Evolutionary conservation across 2,888 invertebrate genomes (phyloP), one percentile per base, ranked within the genome.

Genomic region (Cryptophagus acutangulus): DNA sequence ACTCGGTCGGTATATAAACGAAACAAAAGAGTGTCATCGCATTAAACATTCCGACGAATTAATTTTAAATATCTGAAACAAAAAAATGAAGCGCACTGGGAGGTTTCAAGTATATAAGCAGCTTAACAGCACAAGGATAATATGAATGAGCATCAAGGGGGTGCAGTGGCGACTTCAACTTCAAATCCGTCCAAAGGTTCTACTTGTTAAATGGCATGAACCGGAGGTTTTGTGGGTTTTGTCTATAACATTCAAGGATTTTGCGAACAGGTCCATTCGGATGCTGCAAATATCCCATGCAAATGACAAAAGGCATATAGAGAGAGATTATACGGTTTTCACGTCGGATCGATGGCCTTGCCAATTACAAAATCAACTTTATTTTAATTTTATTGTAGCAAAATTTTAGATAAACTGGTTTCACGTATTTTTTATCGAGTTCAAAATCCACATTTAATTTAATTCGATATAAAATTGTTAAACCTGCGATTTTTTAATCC

Each of bases 31-130:
- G 24, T 20, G 24, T 20, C 24, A 20, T 20, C 24, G 24, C 24
- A 20, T 20, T 20, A 20, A 20, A 20, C 24, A 20, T 20, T 20
- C 24, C 24, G 24, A n/a, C 24, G 24, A 20, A 20, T 20, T 20
- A 20, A 20, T 20, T 20, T 20, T 20, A 20, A 20, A 20, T 20
- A 20, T 20, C 24, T 20, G n/a, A 20, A 20, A 20, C 24, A 20
- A 20, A n/a, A n/a, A 20, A n/a, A 20, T n/a, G 24, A 6, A 6
- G 24, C 24, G 24, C 24, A 20, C 6, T 8, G 24, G n/a, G 24
- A 6, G 24, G n/a, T n/a, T 20, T n/a, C n/a, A n/a, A 20, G 24
- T n/a, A 20, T 20, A n/a, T 20, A 20, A 20, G 24, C 24, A 20
- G 24, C 24, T 20, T 20, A 20, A 20, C n/a, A n/a, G n/a, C n/a